A percentile compares a stretch with the other conserved stretches of the same genome.
phyloP scores from a whole-genome alignment of 2,113 vertebrate genomes.

The Pyrgilauda ruficollis region DNA sequence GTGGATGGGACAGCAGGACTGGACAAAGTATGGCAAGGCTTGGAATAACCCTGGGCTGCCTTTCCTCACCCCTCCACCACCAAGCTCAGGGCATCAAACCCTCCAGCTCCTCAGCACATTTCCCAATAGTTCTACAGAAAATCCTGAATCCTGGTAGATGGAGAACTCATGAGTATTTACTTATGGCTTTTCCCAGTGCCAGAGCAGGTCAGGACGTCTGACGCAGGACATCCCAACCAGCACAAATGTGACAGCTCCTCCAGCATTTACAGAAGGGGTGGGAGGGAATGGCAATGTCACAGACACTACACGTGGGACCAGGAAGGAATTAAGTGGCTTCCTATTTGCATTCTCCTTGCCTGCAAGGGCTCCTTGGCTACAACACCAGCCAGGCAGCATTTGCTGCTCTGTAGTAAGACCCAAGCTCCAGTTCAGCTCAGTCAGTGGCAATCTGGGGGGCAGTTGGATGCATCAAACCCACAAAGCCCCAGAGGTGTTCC shows the following conservation, averaged over 20 bases:
- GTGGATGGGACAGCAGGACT: neutral
- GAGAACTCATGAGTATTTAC: neutral
- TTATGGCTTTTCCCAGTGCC: neutral
- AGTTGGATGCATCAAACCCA: neutral
- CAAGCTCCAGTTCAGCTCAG: neutral
- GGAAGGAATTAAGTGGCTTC: slow-evolving; percentile 1
- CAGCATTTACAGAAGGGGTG: neutral
- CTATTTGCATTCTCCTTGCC: slow-evolving; percentile 25
- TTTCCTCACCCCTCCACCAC: neutral
- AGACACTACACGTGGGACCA: neutral
- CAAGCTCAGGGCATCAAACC: neutral
- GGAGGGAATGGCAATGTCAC: neutral
- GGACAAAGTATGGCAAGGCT: neutral
- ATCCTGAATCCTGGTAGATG: neutral
- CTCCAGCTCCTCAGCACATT: neutral
- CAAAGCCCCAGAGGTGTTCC: neutral
- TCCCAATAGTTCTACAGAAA: neutral
- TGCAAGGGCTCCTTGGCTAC: neutral
- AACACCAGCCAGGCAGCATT: neutral
- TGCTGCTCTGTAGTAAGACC: neutral
- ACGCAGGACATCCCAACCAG: neutral
- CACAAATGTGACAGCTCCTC: neutral
- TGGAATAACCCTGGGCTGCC: neutral
- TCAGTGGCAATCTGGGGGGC: neutral
- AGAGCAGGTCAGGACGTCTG: neutral